Evolutionary conservation across 2,888 invertebrate genomes (phyloP), one percentile per base, ranked within the genome.

Genomic region (Timema podura): DNA sequence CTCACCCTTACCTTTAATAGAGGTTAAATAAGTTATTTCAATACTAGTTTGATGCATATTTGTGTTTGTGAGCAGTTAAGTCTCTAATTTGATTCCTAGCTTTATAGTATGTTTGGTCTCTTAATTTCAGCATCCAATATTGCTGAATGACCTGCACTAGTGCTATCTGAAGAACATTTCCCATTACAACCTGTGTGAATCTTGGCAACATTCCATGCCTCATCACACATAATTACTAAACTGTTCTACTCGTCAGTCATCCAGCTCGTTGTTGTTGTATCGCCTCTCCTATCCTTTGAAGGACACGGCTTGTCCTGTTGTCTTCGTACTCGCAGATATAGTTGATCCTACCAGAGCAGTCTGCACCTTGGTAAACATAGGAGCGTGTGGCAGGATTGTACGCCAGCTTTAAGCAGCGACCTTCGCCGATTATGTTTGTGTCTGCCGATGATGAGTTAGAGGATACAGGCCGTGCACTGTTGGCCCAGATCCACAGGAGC

Each of bases 401-500:
- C 5, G 87, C 84, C 59, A 92, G 81, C 68, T 89, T 86, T 13
- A 93, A 83, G 77, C 93, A 93, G 73, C 93, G 83, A 0, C 91
- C 91, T 46, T 85, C 85, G 16, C 91, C 91, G 64, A 68, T 51
- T 15, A 73, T 73, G n/a, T 66, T 49, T 44, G 68, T 30, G 54
- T 44, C n/a, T 6, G 67, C 11, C 11, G 11, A 30, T 2, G 71
- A 68, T 5, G 70, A 48, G 68, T 73, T 73, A 44, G 77, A 75
- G 5, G 76, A 72, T 49, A 93, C 89, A 0, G 93, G 91, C 71
- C 89, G 86, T 0, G 91, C 93, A 48, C 91, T 91, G 78, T 90
- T 90, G 13, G 92, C 88, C 93, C 93, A 93, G 79, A 93, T 93
- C 93, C 93, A 93, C 67, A 93, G 82, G 13, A 93, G 83, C 1